phyloP scores from a whole-genome alignment of 2,113 vertebrate genomes.

The Nettapus auritus region DNA sequence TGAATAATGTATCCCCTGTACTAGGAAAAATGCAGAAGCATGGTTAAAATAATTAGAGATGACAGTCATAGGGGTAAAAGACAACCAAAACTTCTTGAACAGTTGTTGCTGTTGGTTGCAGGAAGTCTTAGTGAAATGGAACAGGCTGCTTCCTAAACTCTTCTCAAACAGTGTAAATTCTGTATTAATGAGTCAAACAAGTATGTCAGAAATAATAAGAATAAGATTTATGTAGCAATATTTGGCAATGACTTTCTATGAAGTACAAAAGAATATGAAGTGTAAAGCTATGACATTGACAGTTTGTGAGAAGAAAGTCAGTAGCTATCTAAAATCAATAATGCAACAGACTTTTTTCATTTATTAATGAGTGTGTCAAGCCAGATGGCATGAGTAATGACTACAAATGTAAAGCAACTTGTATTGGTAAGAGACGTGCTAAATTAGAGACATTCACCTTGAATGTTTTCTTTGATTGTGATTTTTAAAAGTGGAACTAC shows the following conservation, averaged over 20 bases:
- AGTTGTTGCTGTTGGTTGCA: neutral
- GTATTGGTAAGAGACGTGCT: neutral
- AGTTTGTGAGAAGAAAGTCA: neutral
- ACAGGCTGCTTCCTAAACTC: neutral
- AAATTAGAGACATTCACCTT: neutral
- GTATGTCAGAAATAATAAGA: neutral
- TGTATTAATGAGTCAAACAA: neutral
- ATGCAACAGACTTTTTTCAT: neutral
- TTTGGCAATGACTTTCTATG: neutral
- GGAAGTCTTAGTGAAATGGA: neutral
- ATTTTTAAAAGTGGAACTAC: neutral
- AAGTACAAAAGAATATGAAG: neutral
- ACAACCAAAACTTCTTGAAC: neutral
- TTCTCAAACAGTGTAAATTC: neutral
- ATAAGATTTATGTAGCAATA: neutral
- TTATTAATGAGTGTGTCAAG: conserved; percentile 15
- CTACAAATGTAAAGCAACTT: neutral
- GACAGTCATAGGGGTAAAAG: neutral
- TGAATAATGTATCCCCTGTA: neutral
- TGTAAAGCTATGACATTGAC: neutral
- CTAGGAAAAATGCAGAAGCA: neutral
- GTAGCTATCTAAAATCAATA: neutral
- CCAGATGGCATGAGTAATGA: neutral
- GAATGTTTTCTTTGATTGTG: neutral
- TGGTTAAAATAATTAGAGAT: neutral